Evolutionary conservation across 2,888 invertebrate genomes (phyloP).

Genomic region (Hoplodrina blanda): DNA sequence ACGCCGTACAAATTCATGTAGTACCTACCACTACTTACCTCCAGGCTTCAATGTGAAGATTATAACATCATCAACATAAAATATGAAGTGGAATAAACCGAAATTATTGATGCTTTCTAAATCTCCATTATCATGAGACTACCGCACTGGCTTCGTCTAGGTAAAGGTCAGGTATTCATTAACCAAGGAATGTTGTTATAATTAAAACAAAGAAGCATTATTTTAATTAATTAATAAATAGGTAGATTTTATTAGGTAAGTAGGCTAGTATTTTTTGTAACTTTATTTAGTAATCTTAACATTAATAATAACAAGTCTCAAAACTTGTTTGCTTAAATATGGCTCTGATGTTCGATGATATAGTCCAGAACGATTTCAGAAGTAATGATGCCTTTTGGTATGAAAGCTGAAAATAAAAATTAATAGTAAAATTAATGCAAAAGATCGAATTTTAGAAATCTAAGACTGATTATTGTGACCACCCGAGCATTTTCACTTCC

Average conservation of each 20-base stretch:
- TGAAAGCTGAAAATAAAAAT: conserved; percentile 66
- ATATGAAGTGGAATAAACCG: too few species aligned
- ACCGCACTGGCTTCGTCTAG: too few species aligned
- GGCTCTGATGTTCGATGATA: conserved; percentile 64
- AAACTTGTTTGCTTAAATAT: conserved; percentile 25
- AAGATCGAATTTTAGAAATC: too few species aligned
- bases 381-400: conserved; percentile 74
- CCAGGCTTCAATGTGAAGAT: too few species aligned
- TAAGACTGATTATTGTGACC: too few species aligned
- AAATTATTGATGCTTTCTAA: too few species aligned
- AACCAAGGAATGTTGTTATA: background rate
- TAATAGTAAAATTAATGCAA: background rate
- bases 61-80: too few species aligned
- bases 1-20: too few species aligned
- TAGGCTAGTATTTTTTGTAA: background rate
- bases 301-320: background rate
- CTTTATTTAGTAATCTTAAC: conserved; percentile 18
- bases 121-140: too few species aligned
- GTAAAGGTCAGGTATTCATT: too few species aligned
- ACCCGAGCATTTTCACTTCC: too few species aligned
- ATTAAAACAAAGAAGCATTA: background rate
- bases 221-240: conserved; percentile 3
- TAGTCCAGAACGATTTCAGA: conserved; percentile 71
- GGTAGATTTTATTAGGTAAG: background rate
- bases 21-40: too few species aligned